phyloP scores from a whole-genome alignment of 2,888 invertebrate species.

The Ptychoptera albimana region DNA sequence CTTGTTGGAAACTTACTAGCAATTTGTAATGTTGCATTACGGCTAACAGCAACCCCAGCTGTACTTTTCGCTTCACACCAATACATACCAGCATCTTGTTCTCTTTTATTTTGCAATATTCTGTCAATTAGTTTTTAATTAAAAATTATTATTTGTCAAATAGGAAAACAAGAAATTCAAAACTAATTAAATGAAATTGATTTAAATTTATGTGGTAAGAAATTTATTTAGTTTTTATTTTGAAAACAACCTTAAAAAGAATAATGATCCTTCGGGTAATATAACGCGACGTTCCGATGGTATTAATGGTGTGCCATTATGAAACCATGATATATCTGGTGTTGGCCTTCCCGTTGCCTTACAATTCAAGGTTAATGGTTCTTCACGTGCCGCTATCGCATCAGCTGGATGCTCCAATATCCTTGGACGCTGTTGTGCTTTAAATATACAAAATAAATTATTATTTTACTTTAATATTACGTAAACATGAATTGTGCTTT shows the following conservation, averaged over 20 bases:
- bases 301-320: conserved; percentile 18
- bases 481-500: too few species aligned
- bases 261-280: conserved; percentile 17
- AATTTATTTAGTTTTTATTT: too few species aligned
- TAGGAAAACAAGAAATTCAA: too few species aligned
- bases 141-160: neutral
- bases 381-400: conserved; percentile 18
- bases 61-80: conserved; percentile 67
- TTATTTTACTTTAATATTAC: too few species aligned
- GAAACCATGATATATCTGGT: conserved; percentile 18
- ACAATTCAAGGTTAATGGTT: conserved; percentile 18
- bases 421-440: conserved; percentile 17
- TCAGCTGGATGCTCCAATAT: conserved; percentile 19
- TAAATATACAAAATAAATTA: conserved; percentile 2
- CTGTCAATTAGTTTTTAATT: conserved; percentile 8
- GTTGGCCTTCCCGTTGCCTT: conserved; percentile 18
- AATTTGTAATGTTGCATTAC: conserved; percentile 63
- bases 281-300: conserved; percentile 17
- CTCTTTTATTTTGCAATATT: conserved; percentile 53
- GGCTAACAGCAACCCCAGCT: conserved; percentile 53
- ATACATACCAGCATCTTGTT: conserved; percentile 60
- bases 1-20: conserved; percentile 37
- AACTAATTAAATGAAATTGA: neutral
- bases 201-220: neutral
- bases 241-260: conserved; percentile 15